Percentiles rank a stretch among this genome's conserved stretches.
Evolutionary conservation across 2,888 invertebrate genomes (phyloP).

Genomic region (Argyresthia goedartella): DNA sequence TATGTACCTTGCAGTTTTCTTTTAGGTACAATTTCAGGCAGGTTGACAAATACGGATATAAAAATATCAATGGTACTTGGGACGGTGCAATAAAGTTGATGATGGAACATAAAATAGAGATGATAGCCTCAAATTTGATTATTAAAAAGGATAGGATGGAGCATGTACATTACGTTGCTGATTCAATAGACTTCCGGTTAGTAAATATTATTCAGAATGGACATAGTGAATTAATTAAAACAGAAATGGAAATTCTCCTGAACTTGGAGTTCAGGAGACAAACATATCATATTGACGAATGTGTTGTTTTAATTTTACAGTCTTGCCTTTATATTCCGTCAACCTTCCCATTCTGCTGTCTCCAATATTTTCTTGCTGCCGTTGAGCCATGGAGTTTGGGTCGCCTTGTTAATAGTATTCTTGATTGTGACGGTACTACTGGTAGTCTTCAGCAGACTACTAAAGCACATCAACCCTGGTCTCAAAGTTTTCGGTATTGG

Average conservation of each 20-base stretch:
- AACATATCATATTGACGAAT: not conserved
- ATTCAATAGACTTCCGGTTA: not conserved
- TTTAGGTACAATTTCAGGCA: not conserved
- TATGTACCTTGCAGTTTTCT: not conserved
- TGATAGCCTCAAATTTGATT: not conserved
- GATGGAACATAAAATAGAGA: not conserved
- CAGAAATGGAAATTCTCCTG: too few relatives aligned
- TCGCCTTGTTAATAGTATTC: constrained; percentile 27
- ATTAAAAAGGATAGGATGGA: not conserved
- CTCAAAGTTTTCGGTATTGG: constrained; percentile 28
- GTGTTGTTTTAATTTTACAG: constrained; percentile 28
- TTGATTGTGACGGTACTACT: constrained; percentile 24
- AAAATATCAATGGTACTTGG: not conserved
- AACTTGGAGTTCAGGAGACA: too few relatives aligned
- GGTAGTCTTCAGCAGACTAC: constrained; percentile 15
- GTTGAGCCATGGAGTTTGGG: constrained; percentile 71
- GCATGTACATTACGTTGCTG: not conserved
- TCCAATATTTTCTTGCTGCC: constrained; percentile 73
- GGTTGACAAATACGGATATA: not conserved
- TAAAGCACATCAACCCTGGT: constrained; percentile 10
- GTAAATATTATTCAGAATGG: too few relatives aligned
- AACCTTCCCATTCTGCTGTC: constrained; percentile 72
- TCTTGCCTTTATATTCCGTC: constrained; percentile 71
- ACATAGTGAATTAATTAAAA: too few relatives aligned
- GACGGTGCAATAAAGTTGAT: not conserved